Conservation (phyloP, 2,888 invertebrate genomes). For the Nudaria mundana region DNA sequence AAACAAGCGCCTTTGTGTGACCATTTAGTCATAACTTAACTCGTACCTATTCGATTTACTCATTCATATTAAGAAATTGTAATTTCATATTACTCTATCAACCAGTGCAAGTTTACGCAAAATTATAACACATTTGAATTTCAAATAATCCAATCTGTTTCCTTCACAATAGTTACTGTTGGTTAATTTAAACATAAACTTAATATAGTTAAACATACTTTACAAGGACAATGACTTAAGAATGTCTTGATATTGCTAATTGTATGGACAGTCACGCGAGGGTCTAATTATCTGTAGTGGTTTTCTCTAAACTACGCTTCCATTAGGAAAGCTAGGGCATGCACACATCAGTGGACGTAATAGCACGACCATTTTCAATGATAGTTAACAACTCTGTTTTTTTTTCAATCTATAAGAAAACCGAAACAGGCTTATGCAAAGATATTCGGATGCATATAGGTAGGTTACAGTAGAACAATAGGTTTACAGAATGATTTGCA, state of each 20-base stretch:
- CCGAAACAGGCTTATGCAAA: no score
- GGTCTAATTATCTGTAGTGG: conserved; percentile 66
- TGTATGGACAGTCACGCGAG: conserved; percentile 57
- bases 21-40: conserved; percentile 50
- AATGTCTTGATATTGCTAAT: conserved; percentile 56
- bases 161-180: conserved; percentile 18
- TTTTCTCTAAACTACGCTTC: conserved; percentile 64
- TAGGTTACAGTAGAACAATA: no score
- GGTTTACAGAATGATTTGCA: no score
- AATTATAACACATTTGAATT: conserved; percentile 38
- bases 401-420: no score
- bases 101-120: conserved; percentile 31
- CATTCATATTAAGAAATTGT: conserved; percentile 43
- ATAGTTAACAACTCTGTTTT: no score
- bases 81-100: conserved; percentile 38
- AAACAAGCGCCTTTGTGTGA: conserved; percentile 71
- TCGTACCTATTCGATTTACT: conserved; percentile 47
- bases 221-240: conserved; percentile 40
- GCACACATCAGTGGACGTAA: no score
- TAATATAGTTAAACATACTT: no score
- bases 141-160: conserved; percentile 32
- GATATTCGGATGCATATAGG: no score
- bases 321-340: conserved; percentile 72
- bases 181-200: no score
- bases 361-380: no score